Evolutionary conservation across 2,888 invertebrate species (phyloP).

Genomic region (Idaea biselata): DNA sequence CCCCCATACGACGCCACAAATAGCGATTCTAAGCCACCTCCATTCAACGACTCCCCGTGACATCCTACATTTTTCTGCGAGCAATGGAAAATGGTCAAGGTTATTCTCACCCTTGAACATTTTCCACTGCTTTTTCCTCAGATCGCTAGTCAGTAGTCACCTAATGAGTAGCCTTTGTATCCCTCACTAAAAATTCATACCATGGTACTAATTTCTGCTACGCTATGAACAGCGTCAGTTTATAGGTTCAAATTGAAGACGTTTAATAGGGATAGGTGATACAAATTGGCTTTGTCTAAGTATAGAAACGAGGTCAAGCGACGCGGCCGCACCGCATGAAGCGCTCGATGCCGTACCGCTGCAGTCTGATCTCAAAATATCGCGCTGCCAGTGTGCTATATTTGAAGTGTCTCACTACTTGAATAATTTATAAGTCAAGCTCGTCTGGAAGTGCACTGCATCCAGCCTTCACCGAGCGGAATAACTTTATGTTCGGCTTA

Average conservation of each 20-base stretch:
- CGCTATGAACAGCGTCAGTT: neutral
- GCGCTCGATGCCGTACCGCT: constrained; percentile 23
- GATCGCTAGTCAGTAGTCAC: too few relatives aligned
- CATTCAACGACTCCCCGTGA: too few relatives aligned
- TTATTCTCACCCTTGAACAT: too few relatives aligned
- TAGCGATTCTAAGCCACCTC: too few relatives aligned
- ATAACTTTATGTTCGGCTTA: constrained; percentile 51
- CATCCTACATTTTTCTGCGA: too few relatives aligned
- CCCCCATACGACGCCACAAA: too few relatives aligned
- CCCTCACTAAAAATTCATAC: too few relatives aligned
- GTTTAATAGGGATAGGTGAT: neutral
- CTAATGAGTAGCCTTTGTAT: too few relatives aligned
- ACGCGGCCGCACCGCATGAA: constrained; percentile 33
- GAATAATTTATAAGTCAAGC: constrained; percentile 77
- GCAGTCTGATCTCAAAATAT: constrained; percentile 65
- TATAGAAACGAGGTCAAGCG: constrained; percentile 51
- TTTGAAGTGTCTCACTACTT: constrained; percentile 76
- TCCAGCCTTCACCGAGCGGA: constrained; percentile 51
- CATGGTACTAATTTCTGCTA: neutral
- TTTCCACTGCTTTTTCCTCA: too few relatives aligned
- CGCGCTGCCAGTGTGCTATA: constrained; percentile 66
- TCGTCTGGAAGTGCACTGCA: constrained; percentile 66
- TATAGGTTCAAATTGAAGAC: neutral
- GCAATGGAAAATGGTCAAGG: too few relatives aligned
- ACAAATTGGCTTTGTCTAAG: constrained; percentile 28